Conservation (phyloP, 2,113 vertebrate genomes). For the Triplophysa dalaica region DNA sequence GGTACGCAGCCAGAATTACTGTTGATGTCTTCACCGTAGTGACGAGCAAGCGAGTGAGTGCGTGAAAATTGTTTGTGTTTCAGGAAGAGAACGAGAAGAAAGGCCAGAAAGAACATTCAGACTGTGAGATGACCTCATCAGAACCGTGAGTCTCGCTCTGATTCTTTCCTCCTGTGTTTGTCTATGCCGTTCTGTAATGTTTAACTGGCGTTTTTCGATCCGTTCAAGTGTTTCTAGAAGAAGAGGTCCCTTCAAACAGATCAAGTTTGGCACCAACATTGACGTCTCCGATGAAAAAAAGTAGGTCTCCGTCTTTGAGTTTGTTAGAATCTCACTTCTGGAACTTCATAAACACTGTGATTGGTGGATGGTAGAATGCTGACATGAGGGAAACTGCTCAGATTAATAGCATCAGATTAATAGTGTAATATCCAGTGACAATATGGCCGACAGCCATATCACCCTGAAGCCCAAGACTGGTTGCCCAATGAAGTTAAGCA, state of each 20-base stretch:
- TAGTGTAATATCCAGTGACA: too few species aligned
- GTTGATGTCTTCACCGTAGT: background rate
- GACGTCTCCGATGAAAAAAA: slow-evolving; percentile 97
- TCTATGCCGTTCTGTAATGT: background rate
- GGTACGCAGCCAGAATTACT: slow-evolving; percentile 66
- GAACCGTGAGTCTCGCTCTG: slow-evolving; percentile 80
- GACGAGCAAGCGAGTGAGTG: background rate
- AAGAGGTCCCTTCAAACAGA: slow-evolving; percentile 91
- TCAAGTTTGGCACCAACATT: slow-evolving; percentile 98
- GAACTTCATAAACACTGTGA: too few species aligned
- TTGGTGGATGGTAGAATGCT: too few species aligned
- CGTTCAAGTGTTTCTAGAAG: slow-evolving; percentile 79
- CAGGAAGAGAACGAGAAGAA: slow-evolving; percentile 98
- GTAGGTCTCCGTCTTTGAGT: slow-evolving; percentile 72
- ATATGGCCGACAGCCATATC: too few species aligned
- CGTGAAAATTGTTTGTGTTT: slow-evolving; percentile 28
- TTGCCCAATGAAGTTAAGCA: too few species aligned
- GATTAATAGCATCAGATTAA: background rate
- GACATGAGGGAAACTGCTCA: too few species aligned
- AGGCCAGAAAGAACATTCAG: slow-evolving; percentile 90
- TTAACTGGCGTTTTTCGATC: background rate
- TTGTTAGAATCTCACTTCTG: too few species aligned
- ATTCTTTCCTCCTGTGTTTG: too few species aligned
- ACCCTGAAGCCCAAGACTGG: too few species aligned
- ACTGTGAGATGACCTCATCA: slow-evolving; percentile 86